Evolutionary conservation across 2,113 vertebrate genomes (phyloP).

Genomic region (Steatornis caripensis): DNA sequence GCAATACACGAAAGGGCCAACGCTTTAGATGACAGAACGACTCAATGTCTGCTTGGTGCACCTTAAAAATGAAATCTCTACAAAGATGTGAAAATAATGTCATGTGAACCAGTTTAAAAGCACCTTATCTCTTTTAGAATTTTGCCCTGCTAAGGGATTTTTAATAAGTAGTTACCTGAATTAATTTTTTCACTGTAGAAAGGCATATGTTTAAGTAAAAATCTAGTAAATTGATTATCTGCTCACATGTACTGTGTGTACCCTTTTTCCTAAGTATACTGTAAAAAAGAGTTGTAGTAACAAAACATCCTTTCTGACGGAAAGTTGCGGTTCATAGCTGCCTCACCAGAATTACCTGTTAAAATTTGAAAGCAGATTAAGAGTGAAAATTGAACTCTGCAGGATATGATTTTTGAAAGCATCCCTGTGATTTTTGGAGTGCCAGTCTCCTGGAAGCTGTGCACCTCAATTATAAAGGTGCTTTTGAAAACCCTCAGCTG

Average conservation of each 20-base stretch:
- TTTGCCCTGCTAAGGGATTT: neutral
- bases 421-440: constrained; percentile 20
- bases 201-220: neutral
- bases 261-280: neutral
- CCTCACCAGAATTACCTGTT: constrained; percentile 12
- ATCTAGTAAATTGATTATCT: neutral
- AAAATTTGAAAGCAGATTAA: constrained; percentile 38
- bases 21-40: neutral
- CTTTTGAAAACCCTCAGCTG: constrained; percentile 28
- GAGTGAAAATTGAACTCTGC: constrained; percentile 54
- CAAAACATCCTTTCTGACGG: neutral
- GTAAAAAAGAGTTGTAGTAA: neutral
- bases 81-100: neutral
- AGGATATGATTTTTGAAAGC: constrained; percentile 44
- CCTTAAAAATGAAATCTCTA: neutral
- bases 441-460: neutral
- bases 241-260: neutral
- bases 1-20: neutral
- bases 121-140: neutral
- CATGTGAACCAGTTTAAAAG: neutral
- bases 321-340: neutral
- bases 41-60: neutral
- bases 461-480: constrained; percentile 29
- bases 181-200: neutral
- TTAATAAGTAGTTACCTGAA: neutral